phyloP scores from a whole-genome alignment of 2,113 vertebrate genomes.

The Bubo blakistoni region DNA sequence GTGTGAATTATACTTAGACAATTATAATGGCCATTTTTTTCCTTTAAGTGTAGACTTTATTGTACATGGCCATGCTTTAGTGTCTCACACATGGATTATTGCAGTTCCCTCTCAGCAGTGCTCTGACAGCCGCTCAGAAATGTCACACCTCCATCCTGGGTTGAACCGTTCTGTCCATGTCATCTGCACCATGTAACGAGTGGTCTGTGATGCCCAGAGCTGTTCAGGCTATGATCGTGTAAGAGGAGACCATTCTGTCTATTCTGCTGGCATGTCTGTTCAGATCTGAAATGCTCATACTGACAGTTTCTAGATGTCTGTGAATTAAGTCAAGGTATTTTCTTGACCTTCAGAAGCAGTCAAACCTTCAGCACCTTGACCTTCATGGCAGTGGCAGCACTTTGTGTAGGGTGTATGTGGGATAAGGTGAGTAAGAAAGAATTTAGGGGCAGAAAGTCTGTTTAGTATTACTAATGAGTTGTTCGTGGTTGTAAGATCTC shows the following conservation, averaged over 20 bases:
- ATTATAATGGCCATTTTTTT: neutral
- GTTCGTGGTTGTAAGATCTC: neutral
- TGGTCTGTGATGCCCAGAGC: neutral
- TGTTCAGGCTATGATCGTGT: neutral
- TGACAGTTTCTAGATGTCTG: neutral
- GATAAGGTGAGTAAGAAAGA: neutral
- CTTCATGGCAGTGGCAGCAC: neutral
- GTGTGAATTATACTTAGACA: neutral
- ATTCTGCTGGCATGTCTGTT: neutral
- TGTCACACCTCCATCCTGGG: neutral
- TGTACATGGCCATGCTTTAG: neutral
- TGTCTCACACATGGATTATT: accelerated
- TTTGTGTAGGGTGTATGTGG: neutral
- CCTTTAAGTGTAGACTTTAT: neutral
- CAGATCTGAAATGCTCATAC: neutral
- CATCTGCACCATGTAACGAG: neutral
- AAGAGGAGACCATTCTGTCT: neutral
- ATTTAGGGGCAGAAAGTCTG: neutral
- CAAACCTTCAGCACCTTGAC: neutral
- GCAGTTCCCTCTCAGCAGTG: neutral
- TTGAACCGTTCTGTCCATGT: neutral
- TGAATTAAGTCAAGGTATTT: neutral
- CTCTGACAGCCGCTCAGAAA: neutral
- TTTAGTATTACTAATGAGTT: neutral
- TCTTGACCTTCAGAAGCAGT: neutral